Percentiles rank a stretch among this genome's conserved stretches.
Conservation (phyloP, 2,888 invertebrate genomes). For the Heterodera filipjevi region DNA sequence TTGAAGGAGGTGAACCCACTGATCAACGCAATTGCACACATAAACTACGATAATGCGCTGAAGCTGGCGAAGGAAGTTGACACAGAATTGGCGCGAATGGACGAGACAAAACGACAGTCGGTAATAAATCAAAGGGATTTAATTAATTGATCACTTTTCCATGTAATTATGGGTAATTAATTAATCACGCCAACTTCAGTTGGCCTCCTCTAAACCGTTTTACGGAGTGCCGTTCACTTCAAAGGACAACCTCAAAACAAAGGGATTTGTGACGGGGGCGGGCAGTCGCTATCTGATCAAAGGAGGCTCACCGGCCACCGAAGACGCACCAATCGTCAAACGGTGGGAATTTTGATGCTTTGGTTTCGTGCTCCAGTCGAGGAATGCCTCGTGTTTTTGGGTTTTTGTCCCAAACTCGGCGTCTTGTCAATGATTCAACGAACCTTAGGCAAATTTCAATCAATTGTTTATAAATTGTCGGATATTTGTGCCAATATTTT, state of each 20-base stretch:
- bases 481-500: background rate
- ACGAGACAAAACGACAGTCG: slow-evolving; percentile 24
- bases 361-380: no score
- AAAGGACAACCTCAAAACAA: slow-evolving; percentile 36
- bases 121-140: no score
- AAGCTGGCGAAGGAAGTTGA: slow-evolving; percentile 33
- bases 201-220: slow-evolving; percentile 36
- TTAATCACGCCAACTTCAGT: background rate
- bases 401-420: no score
- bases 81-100: slow-evolving; percentile 33
- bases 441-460: no score
- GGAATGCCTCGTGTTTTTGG: no score
- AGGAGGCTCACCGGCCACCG: slow-evolving; percentile 12
- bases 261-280: slow-evolving; percentile 30
- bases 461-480: no score
- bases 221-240: slow-evolving; percentile 45
- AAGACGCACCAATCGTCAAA: slow-evolving; percentile 35
- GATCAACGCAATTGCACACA: slow-evolving; percentile 40
- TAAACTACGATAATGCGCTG: slow-evolving; percentile 26
- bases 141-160: background rate
- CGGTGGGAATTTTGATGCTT: background rate
- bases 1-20: slow-evolving; percentile 37
- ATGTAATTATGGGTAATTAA: background rate
- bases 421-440: no score
- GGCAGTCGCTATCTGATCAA: slow-evolving; percentile 33